phyloP scores from a whole-genome alignment of 2,113 vertebrate species.

The Phoxinus phoxinus region DNA sequence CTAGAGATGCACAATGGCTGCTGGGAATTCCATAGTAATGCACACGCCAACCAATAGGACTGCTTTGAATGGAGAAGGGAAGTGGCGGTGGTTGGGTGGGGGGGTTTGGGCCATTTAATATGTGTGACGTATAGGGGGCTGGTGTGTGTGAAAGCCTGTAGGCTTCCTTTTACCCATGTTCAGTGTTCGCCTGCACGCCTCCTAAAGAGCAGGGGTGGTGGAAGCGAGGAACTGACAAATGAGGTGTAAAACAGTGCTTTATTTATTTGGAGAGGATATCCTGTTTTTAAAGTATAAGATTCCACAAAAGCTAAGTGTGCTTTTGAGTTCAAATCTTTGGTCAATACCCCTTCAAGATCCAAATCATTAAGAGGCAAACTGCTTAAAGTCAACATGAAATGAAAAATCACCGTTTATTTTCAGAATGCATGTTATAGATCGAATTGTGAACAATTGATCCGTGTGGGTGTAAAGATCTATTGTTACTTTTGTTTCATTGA shows the following conservation, averaged over 20 bases:
- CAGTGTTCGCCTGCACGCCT: not conserved
- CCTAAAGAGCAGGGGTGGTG: not conserved
- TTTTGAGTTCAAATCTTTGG: not conserved
- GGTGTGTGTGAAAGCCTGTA: constrained; percentile 42
- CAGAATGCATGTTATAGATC: too few relatives aligned
- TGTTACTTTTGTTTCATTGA: not conserved
- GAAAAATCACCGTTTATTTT: not conserved
- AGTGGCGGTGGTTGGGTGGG: constrained; percentile 64
- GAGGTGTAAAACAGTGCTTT: not conserved
- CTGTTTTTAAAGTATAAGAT: not conserved
- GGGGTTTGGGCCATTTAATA: constrained; percentile 62
- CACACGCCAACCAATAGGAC: constrained; percentile 66
- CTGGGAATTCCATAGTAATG: constrained; percentile 59
- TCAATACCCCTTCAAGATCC: not conserved
- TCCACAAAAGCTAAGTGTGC: not conserved
- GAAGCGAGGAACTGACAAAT: not conserved
- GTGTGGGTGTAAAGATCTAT: not conserved
- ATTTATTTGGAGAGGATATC: not conserved
- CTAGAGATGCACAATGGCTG: constrained; percentile 48
- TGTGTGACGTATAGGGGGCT: constrained; percentile 60
- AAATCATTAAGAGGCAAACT: not conserved
- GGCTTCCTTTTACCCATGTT: constrained; percentile 1
- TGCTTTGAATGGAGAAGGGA: constrained; percentile 38
- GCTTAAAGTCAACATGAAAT: not conserved
- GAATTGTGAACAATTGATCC: too few relatives aligned